phyloP scores from a whole-genome alignment of 1,140 invertebrate genomes.

The Cydia splendana region DNA sequence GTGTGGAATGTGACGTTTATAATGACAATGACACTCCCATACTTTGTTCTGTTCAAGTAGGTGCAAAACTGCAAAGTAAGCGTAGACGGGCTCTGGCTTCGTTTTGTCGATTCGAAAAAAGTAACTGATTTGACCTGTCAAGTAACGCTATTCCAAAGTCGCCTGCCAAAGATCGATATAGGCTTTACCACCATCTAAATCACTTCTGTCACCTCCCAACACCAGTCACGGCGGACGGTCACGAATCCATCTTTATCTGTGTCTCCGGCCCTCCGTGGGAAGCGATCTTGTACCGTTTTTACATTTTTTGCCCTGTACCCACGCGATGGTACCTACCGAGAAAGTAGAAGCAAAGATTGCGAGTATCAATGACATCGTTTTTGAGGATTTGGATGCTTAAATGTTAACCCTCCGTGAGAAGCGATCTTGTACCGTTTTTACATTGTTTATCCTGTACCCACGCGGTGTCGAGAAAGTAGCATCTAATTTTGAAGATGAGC shows the following conservation, averaged over 20 bases:
- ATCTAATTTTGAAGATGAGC: no score
- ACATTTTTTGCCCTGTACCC: constrained; percentile 26
- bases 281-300: constrained; percentile 23
- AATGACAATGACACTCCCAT: no score
- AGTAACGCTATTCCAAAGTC: neutral
- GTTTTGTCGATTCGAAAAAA: no score
- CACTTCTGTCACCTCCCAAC: neutral
- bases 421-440: constrained; percentile 11
- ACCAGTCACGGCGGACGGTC: constrained; percentile 1
- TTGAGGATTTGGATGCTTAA: no score
- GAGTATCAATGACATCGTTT: no score
- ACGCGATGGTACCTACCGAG: constrained; percentile 15
- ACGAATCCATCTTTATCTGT: constrained; percentile 28
- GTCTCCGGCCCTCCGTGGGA: constrained; percentile 7
- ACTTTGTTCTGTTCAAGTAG: no score
- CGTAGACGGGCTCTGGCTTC: no score
- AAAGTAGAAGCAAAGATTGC: neutral
- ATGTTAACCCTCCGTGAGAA: neutral
- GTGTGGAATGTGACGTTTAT: no score
- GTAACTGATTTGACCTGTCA: no score
- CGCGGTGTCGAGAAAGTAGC: neutral
- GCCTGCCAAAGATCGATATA: neutral
- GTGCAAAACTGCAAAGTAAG: no score
- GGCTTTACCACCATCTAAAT: neutral
- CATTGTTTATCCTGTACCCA: constrained; percentile 22